These are phyloP conservation scores for Apaloderma vittatum DNA, from an alignment of 2,113 vertebrate genomes.

Conservation along the genomic window DNA sequence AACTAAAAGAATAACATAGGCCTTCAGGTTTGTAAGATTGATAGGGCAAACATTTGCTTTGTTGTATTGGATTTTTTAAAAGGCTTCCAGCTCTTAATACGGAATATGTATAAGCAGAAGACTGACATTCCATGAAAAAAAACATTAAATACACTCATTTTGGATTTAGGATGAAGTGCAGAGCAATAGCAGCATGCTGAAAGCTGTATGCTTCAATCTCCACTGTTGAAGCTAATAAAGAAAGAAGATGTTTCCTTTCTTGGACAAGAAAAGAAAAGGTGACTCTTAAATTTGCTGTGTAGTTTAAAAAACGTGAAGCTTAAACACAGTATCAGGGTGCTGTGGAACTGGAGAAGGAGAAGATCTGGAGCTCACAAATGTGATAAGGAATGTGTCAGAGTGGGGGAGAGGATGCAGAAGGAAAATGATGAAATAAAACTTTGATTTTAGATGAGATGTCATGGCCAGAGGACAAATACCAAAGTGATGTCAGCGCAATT, in stretches of 20 bases:
- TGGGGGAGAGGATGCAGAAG: background rate
- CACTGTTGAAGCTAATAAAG: background rate
- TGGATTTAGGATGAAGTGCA: background rate
- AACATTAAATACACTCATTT: background rate
- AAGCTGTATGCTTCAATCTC: background rate
- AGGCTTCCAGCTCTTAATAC: background rate
- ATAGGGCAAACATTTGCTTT: background rate
- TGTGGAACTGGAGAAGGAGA: background rate
- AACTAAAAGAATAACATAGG: background rate
- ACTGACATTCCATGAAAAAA: background rate
- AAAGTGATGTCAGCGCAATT: background rate
- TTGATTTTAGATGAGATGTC: background rate
- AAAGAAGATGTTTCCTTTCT: background rate
- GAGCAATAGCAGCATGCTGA: background rate
- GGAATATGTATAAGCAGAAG: background rate
- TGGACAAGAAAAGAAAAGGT: background rate
- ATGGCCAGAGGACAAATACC: background rate
- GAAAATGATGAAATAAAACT: background rate
- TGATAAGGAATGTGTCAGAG: background rate
- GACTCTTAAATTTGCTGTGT: background rate
- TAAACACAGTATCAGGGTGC: background rate
- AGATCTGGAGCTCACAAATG: background rate
- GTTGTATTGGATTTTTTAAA: background rate
- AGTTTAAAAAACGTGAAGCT: background rate
- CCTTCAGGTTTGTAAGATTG: background rate